These are phyloP conservation scores for Orthosia gracilis DNA, from an alignment of 2,888 invertebrate species.

Conservation along the genomic window DNA sequence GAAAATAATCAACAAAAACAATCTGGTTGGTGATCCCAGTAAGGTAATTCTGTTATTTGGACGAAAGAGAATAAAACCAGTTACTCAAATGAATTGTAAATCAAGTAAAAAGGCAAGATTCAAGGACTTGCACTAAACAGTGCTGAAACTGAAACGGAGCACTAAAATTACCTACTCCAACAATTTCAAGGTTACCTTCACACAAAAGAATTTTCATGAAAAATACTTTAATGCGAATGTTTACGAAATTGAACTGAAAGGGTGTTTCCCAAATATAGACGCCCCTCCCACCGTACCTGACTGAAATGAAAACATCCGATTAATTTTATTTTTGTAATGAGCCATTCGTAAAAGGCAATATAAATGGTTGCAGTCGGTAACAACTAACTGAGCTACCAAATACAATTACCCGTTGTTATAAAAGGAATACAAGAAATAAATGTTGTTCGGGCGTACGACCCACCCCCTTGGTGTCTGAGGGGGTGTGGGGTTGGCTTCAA, in stretches of 20 bases:
- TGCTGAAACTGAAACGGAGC: constrained; percentile 40
- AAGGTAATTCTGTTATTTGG: not conserved
- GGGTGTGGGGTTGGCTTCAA: constrained; percentile 70
- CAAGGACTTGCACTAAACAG: constrained; percentile 28
- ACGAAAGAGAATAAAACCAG: not conserved
- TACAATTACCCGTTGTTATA: constrained; percentile 73
- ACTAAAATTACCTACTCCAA: constrained; percentile 43
- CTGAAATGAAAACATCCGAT: constrained; percentile 35
- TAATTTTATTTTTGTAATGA: constrained; percentile 37
- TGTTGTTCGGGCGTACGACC: constrained; percentile 70
- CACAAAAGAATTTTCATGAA: constrained; percentile 40
- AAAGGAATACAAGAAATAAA: constrained; percentile 79
- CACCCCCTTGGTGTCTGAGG: constrained; percentile 14
- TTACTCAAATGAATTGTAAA: constrained; percentile 24
- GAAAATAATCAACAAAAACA: too few relatives aligned
- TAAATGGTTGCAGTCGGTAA: constrained; percentile 61
- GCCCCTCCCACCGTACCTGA: constrained; percentile 25
- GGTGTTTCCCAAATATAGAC: constrained; percentile 52
- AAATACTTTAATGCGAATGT: constrained; percentile 48
- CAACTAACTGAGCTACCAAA: constrained; percentile 66
- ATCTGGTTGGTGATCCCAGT: not conserved
- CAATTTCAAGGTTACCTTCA: constrained; percentile 48
- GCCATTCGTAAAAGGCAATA: constrained; percentile 47
- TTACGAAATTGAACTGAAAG: constrained; percentile 49
- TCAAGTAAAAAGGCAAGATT: constrained; percentile 26